These are phyloP conservation scores for Austrofundulus limnaeus DNA, from an alignment of 2,113 vertebrate species.

Conservation along the genomic window DNA sequence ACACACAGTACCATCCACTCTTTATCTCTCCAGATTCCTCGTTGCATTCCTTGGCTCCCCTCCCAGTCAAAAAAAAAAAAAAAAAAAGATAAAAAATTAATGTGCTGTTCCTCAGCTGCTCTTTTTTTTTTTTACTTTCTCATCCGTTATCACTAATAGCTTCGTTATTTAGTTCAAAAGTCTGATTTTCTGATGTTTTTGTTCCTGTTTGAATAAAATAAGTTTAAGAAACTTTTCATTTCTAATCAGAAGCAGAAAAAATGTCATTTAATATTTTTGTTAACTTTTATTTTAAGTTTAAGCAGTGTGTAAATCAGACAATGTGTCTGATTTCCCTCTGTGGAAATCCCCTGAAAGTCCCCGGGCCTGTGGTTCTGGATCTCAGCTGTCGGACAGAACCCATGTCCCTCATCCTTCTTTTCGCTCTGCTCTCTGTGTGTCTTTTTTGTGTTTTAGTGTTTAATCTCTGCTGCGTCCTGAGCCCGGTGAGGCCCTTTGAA, in stretches of 20 bases:
- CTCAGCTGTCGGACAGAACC: conserved; percentile 68
- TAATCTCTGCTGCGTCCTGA: conserved; percentile 54
- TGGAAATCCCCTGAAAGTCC: conserved; percentile 78
- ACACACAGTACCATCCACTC: conserved; percentile 58
- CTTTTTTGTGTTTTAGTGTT: conserved; percentile 37
- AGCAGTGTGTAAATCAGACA: conserved; percentile 76
- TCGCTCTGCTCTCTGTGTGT: conserved; percentile 16
- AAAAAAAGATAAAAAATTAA: conserved; percentile 42
- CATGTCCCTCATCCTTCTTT: conserved; percentile 55
- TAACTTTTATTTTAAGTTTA: conserved; percentile 76
- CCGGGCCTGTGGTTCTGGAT: conserved; percentile 68
- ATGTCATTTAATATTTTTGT: conserved; percentile 65
- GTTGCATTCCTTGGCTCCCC: conserved; percentile 62
- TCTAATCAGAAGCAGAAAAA: conserved; percentile 50
- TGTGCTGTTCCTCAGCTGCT: conserved; percentile 46
- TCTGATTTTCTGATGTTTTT: too few relatives aligned
- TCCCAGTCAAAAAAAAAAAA: conserved; percentile 32
- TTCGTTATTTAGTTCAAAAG: neutral
- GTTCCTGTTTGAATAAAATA: too few relatives aligned
- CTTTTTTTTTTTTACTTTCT: conserved; percentile 16
- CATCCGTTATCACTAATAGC: neutral
- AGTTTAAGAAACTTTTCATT: too few relatives aligned
- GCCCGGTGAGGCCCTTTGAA: conserved; percentile 70
- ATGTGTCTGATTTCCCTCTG: conserved; percentile 67
- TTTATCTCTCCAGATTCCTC: conserved; percentile 71